Evolutionary conservation across 2,797 vertebrate genomes (phyloP), one percentile per base, ranked within the genome.

Genomic region (Chaunax sp.): DNA sequence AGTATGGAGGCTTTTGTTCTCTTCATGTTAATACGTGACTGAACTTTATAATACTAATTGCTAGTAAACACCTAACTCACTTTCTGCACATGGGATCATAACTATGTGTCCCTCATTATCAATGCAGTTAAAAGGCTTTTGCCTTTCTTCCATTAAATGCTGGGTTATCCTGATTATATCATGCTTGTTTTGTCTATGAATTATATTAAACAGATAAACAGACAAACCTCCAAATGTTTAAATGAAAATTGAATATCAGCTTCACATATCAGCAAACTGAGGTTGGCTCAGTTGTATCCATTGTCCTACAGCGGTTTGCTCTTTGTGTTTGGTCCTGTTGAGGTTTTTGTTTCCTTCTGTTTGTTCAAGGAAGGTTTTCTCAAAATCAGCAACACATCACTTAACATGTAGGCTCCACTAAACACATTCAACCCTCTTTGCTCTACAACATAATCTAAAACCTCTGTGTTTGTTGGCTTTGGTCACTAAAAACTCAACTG

Each of bases 291-390:
- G 1, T 35, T 35, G 33, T 35, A 11, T 55, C 14, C 19, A 22
- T 40, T 67, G 16, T 54, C 54, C 37, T 60, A 7, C 25, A 57
- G 41, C 2, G 0, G 13, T 60, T 41, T 76, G 45, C 38, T 23
- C 66, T 46, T 41, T 46, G 12, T 28, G 40, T 19, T 71, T 19
- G 2, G 14, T 40, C 3, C 16, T 45, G 13, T 50, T n/a, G 11
- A 67, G 53, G 12, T n/a, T 51, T 71, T 55, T 75, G 38, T 73
- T 65, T 44, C 23, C 7, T n/a, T 41, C 1, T 77, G 71, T 78
- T 80, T 69, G 62, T 77, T 53, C 46, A 53, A 35, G 45, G 6
- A 55, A 62, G 12, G 18, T 52, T 64, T 77, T 54, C n/a, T 64
- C 37, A 35, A 43, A 59, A 75, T 54, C 52, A 44, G 23, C 2